These are phyloP conservation scores for Phanerotoma sp. DNA, from an alignment of 2,888 invertebrate species.

Conservation along the genomic window DNA sequence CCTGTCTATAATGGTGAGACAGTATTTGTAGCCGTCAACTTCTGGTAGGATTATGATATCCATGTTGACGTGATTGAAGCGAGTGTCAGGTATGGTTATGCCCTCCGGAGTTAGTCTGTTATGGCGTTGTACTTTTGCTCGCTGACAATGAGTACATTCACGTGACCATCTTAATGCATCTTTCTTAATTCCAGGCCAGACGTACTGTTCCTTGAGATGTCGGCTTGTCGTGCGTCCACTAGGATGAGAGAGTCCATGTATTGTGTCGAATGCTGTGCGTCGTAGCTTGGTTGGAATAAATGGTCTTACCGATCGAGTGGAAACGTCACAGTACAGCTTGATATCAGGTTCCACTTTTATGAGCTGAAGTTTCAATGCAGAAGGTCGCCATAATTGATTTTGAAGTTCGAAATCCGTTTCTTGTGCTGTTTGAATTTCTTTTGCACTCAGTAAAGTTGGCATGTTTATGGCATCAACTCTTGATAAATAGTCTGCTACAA, in stretches of 20 bases:
- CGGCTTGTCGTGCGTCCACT: not conserved
- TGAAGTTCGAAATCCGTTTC: not conserved
- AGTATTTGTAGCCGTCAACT: too few relatives aligned
- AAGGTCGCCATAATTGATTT: not conserved
- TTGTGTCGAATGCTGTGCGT: conserved; percentile 3
- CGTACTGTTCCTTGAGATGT: too few relatives aligned
- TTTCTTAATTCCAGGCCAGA: too few relatives aligned
- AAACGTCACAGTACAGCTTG: conserved; percentile 16
- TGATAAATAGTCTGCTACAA: conserved; percentile 16
- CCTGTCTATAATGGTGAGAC: too few relatives aligned
- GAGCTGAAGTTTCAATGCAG: not conserved
- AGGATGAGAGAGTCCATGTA: conserved; percentile 14
- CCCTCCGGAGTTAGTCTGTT: not conserved
- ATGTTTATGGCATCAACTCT: conserved; percentile 11
- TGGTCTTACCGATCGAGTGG: conserved; percentile 9
- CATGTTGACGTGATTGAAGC: too few relatives aligned
- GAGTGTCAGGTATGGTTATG: not conserved
- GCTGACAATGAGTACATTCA: too few relatives aligned
- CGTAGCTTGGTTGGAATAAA: conserved; percentile 4
- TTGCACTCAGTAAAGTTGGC: conserved; percentile 5
- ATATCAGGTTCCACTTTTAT: not conserved
- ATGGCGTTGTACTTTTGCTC: not conserved
- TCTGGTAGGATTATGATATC: too few relatives aligned
- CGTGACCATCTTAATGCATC: too few relatives aligned
- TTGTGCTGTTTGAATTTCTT: too few relatives aligned